phyloP scores from a whole-genome alignment of 2,888 invertebrate species.

The Rhagium mordax region DNA sequence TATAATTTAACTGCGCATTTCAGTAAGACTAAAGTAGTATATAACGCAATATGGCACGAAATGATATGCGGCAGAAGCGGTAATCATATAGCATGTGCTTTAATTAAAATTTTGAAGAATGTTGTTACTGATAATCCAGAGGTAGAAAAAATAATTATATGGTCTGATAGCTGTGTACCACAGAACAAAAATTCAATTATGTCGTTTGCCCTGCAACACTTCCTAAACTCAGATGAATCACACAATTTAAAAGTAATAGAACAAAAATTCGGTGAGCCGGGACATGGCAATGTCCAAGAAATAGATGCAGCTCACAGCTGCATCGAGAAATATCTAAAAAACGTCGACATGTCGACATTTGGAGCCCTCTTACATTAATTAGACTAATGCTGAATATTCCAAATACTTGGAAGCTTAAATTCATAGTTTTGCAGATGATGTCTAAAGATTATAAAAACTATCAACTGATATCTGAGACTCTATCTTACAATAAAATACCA shows the following conservation, averaged over 20 bases:
- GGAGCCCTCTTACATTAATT: constrained; percentile 21
- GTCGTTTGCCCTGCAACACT: constrained; percentile 13
- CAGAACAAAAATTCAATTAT: constrained; percentile 27
- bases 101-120: constrained; percentile 9
- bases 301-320: constrained; percentile 41
- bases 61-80: constrained; percentile 7
- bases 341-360: constrained; percentile 14
- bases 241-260: constrained; percentile 32
- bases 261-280: constrained; percentile 44
- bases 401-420: constrained; percentile 8
- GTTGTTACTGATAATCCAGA: constrained; percentile 7
- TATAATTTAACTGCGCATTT: constrained; percentile 27
- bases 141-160: not conserved
- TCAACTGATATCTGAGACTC: not conserved
- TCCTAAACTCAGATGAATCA: too few species aligned
- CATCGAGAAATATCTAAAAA: constrained; percentile 32
- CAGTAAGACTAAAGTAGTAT: constrained; percentile 14
- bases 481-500: constrained; percentile 7
- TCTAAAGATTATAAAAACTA: not conserved
- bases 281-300: constrained; percentile 46
- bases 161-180: constrained; percentile 13
- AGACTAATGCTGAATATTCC: constrained; percentile 11
- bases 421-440: constrained; percentile 10
- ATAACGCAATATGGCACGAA: constrained; percentile 15
- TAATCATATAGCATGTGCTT: constrained; percentile 1